Conservation (phyloP, 2,113 vertebrate genomes). For the Turnix velox region DNA sequence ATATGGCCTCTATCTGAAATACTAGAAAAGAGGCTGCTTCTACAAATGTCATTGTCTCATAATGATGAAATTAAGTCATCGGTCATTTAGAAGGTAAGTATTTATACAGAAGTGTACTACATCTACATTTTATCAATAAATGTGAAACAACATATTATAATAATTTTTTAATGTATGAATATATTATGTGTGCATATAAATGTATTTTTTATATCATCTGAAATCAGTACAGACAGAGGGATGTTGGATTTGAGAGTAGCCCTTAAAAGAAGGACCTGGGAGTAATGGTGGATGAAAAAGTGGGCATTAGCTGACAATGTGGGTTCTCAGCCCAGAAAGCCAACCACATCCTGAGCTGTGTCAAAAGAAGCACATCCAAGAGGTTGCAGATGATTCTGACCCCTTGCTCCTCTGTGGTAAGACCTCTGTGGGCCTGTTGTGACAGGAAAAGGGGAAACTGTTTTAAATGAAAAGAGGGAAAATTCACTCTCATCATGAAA, state of each 20-base stretch:
- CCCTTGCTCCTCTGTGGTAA: background rate
- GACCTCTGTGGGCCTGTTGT: background rate
- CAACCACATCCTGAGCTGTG: no score
- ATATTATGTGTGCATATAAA: background rate
- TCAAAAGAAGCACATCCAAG: background rate
- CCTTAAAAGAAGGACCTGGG: background rate
- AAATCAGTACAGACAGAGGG: background rate
- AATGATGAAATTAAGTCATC: background rate
- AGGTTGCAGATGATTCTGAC: background rate
- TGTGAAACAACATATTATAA: background rate
- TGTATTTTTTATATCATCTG: background rate
- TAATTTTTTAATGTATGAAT: background rate
- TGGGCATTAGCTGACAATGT: background rate
- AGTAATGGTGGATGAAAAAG: background rate
- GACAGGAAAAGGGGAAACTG: background rate
- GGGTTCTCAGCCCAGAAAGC: background rate
- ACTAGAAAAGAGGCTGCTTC: background rate
- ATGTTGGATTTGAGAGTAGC: background rate
- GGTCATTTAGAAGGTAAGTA: background rate
- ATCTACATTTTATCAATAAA: background rate
- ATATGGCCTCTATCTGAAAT: background rate
- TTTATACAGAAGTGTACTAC: background rate
- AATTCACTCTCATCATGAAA: no score
- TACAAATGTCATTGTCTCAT: background rate
- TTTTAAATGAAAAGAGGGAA: background rate